Evolutionary conservation across 1,140 invertebrate genomes (phyloP).

Genomic region (Caenorhabditis brenneri): DNA sequence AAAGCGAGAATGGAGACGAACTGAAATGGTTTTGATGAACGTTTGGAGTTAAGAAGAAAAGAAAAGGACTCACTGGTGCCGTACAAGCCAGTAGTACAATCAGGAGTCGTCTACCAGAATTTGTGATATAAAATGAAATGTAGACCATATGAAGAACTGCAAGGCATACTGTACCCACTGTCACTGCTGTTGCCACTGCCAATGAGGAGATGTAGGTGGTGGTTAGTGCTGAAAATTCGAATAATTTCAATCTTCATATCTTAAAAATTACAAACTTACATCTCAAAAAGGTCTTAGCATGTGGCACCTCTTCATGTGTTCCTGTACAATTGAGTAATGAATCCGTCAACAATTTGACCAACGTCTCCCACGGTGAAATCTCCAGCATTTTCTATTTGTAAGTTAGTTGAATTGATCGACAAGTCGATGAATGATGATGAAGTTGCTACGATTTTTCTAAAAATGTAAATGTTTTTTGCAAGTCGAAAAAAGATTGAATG

Average conservation of each 20-base stretch:
- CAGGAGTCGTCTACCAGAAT: constrained; percentile 58
- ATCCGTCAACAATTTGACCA: constrained; percentile 55
- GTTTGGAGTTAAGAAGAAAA: background rate
- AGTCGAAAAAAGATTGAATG: no score
- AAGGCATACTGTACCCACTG: constrained; percentile 56
- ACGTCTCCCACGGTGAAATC: constrained; percentile 46
- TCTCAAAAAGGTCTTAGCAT: constrained; percentile 51
- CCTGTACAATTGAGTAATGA: constrained; percentile 57
- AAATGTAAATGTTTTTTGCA: constrained; percentile 6
- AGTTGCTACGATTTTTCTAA: constrained; percentile 25
- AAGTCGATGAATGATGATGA: no score
- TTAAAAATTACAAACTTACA: background rate
- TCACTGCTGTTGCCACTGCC: constrained; percentile 53
- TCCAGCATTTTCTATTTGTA: background rate
- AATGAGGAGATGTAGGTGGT: constrained; percentile 53
- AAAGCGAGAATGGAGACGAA: constrained; percentile 63
- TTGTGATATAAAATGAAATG: constrained; percentile 59
- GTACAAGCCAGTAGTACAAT: constrained; percentile 64
- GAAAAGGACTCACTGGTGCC: constrained; percentile 53
- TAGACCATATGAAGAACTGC: constrained; percentile 63
- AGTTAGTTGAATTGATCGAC: background rate
- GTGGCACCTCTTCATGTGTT: constrained; percentile 33
- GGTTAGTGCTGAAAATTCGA: constrained; percentile 37
- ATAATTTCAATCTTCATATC: background rate
- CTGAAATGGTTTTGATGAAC: constrained; percentile 20